Evolutionary conservation across 2,113 vertebrate genomes (phyloP).

Genomic region (Empidonax alnorum): DNA sequence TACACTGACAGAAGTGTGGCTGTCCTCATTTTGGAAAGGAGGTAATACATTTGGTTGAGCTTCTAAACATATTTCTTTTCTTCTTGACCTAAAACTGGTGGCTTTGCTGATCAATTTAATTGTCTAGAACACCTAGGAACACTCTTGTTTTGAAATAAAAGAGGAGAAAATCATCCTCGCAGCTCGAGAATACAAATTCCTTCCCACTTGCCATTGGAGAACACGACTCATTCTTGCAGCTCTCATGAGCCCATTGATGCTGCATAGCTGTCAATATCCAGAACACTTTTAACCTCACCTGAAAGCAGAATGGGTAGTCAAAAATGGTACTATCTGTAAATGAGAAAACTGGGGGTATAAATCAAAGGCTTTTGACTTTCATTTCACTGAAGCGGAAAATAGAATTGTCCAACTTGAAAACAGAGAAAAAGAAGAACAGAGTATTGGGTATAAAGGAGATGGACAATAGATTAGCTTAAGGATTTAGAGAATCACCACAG

Average conservation of each 20-base stretch:
- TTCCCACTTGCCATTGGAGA: neutral
- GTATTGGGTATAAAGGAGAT: neutral
- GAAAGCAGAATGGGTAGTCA: slow-evolving; percentile 33
- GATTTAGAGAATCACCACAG: neutral
- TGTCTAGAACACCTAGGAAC: neutral
- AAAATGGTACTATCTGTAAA: slow-evolving; percentile 40
- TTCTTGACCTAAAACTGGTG: neutral
- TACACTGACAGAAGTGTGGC: neutral
- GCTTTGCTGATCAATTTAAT: neutral
- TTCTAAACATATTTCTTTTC: neutral
- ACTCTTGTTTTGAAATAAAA: neutral
- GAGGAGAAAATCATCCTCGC: neutral
- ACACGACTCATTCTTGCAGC: slow-evolving; percentile 38
- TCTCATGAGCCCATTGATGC: slow-evolving; percentile 30
- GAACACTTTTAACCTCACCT: slow-evolving; percentile 43
- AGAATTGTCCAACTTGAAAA: slow-evolving; percentile 54
- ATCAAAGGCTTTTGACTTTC: slow-evolving; percentile 53
- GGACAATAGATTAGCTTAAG: slow-evolving; percentile 38
- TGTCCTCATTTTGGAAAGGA: neutral
- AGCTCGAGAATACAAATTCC: neutral
- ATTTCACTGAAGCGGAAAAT: slow-evolving; percentile 5
- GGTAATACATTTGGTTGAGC: neutral
- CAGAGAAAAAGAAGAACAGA: slow-evolving; percentile 19
- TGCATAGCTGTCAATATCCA: slow-evolving; percentile 35
- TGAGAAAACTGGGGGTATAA: slow-evolving; percentile 32